Conservation (phyloP, 2,113 vertebrate species). For the Chlamydotis undulata region DNA sequence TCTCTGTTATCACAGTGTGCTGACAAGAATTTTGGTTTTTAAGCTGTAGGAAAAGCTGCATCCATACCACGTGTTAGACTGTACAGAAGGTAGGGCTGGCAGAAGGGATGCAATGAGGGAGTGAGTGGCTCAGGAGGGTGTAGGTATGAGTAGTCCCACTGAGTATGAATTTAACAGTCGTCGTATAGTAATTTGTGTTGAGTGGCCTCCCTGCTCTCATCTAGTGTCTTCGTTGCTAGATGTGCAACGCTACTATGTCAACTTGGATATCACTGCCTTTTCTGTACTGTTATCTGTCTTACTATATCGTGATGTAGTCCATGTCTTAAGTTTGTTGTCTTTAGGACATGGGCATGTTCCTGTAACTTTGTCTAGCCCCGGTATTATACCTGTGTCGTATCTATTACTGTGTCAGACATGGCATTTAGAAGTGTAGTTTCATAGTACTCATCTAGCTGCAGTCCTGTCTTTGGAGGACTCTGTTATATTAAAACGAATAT, state of each 20-base stretch:
- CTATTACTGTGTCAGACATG: background rate
- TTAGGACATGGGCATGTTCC: background rate
- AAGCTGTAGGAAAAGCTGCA: background rate
- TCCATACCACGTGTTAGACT: background rate
- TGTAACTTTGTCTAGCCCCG: background rate
- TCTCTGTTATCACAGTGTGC: background rate
- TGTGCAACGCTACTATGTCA: background rate
- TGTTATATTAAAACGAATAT: background rate
- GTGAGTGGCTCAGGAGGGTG: background rate
- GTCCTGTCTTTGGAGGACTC: background rate
- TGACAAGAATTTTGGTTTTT: background rate
- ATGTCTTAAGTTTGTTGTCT: background rate
- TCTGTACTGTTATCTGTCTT: background rate
- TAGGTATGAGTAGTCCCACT: background rate
- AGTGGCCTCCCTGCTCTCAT: background rate
- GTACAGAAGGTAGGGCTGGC: background rate
- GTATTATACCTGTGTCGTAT: background rate
- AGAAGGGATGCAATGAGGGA: background rate
- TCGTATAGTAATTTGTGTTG: background rate
- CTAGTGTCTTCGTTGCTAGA: background rate
- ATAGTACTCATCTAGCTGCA: background rate
- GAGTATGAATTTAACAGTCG: background rate
- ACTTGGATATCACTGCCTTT: background rate
- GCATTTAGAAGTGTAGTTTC: background rate
- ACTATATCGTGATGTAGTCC: background rate